phyloP scores from a whole-genome alignment of 1,140 invertebrate species.

The Alviniconcha marisindica region DNA sequence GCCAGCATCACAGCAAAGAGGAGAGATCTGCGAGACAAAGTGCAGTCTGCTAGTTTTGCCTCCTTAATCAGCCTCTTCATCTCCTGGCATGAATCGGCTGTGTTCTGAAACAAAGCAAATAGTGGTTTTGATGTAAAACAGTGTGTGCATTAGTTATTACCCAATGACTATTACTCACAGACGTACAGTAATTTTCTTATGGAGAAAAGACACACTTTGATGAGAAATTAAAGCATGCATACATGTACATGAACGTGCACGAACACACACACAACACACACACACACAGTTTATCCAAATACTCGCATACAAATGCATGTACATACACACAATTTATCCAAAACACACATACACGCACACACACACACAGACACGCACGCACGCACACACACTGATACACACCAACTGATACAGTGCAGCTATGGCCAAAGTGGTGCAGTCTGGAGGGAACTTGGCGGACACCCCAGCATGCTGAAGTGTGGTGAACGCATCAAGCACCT shows the following conservation, averaged over 20 bases:
- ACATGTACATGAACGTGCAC: too few relatives aligned
- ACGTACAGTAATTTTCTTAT: too few relatives aligned
- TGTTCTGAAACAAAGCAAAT: conserved; percentile 31
- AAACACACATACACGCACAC: background rate
- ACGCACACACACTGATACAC: background rate
- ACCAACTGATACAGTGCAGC: conserved; percentile 32
- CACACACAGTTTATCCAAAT: too few relatives aligned
- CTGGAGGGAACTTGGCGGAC: conserved; percentile 22
- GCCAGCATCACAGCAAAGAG: conserved; percentile 30
- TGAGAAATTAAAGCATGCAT: too few relatives aligned
- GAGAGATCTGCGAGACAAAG: conserved; percentile 10
- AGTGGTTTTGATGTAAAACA: too few relatives aligned
- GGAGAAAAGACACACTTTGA: too few relatives aligned
- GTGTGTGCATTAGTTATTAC: too few relatives aligned
- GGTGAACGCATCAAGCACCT: background rate
- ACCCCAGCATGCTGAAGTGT: background rate
- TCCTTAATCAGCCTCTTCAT: background rate
- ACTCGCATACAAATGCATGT: background rate
- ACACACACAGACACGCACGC: background rate
- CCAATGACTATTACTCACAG: too few relatives aligned
- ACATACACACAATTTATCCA: background rate
- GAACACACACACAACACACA: too few relatives aligned
- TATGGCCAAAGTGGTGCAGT: conserved; percentile 30
- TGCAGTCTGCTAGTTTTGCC: background rate
- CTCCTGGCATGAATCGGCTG: background rate